These are phyloP conservation scores for Clinocottus analis DNA, from an alignment of 2,113 vertebrate genomes.

Conservation along the genomic window DNA sequence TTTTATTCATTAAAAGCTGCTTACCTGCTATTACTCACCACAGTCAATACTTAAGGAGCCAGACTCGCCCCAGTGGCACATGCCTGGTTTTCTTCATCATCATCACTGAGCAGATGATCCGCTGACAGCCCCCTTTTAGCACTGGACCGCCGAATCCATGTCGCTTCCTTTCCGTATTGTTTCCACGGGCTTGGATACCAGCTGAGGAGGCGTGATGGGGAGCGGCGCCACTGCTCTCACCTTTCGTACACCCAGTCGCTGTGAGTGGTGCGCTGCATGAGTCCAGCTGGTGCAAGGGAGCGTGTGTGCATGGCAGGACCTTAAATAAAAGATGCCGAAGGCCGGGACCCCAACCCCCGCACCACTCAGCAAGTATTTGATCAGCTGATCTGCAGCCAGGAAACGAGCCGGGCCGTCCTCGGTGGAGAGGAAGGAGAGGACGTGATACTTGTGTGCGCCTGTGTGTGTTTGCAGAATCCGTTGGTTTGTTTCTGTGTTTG, in stretches of 20 bases:
- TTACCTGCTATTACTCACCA: neutral
- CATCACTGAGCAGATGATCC: neutral
- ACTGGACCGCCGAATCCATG: neutral
- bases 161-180: neutral
- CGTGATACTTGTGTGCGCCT: neutral
- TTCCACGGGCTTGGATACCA: neutral
- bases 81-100: neutral
- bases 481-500: neutral
- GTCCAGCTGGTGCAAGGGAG: neutral
- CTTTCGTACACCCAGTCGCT: neutral
- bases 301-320: neutral
- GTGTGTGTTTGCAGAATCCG: neutral
- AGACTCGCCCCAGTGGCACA: neutral
- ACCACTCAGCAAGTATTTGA: neutral
- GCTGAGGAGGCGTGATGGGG: neutral
- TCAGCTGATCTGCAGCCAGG: constrained; percentile 3
- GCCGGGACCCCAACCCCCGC: neutral
- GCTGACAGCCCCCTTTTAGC: neutral
- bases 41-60: neutral
- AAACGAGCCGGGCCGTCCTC: neutral
- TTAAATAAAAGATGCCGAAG: neutral
- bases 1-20: neutral
- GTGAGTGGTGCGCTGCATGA: neutral
- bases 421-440: neutral
- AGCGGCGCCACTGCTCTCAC: neutral